Evolutionary conservation across 2,888 invertebrate genomes (phyloP), one percentile per base, ranked within the genome.

Genomic region (Dasypolia templi): DNA sequence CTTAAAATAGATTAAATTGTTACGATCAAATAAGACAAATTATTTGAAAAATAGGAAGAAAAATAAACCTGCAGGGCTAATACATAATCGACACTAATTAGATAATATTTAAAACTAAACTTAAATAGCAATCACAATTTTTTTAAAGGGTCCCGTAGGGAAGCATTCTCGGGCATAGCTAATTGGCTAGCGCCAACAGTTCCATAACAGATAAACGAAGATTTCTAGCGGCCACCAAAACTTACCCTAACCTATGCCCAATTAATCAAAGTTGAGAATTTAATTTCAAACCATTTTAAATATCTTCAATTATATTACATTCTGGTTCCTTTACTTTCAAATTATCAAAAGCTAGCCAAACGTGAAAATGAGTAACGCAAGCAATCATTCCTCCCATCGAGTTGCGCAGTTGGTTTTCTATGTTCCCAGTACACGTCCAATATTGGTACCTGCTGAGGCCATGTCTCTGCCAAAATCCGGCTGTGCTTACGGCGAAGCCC

Each of bases 341-440:
- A 71, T 91, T 92, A 79, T 93, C 92, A 79, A 94, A 95, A 14
- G 87, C 87, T 32, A 84, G 75, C 95, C 95, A 95, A 14, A 94
- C 73, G 0, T 76, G 32, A 65, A 89, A 93, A 71, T 92, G 58
- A 9, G 91, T 77, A 0, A 92, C 83, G 71, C 95, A 95, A 4
- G 91, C 26, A 17, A 94, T 75, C 3, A 92, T 51, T 0, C 91
- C 93, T 3, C 91, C 93, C 35, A 84, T 88, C 0, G 78, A 81
- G 0, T 67, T 55, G 0, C 29, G n/a, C 19, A 88, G 89, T n/a
- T 89, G 88, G 26, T 83, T 88, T 61, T 91, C 91, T 53, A 89
- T 58, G 51, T 86, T 89, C 64, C 92, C 90, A 32, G 87, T 86
- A 63, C 95, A 95, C 0, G 91, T 84, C 94, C 94, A 94, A 77